Percentiles rank a stretch among this genome's conserved stretches.
phyloP scores from a whole-genome alignment of 2,888 invertebrate species.

The Leucoma salicis region DNA sequence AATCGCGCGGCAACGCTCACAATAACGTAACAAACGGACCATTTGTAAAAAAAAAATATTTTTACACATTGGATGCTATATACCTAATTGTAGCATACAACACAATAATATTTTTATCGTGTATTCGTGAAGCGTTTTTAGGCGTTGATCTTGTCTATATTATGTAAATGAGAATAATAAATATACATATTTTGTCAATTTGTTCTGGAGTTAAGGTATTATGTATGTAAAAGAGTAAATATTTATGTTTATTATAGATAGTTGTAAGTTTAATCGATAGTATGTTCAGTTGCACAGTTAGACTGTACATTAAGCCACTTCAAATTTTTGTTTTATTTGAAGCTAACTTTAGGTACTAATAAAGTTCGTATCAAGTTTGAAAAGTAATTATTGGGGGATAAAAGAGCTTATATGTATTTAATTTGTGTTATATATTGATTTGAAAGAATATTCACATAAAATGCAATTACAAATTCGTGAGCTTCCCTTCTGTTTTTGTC shows the following conservation, averaged over 20 bases:
- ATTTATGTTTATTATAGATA: slow-evolving; percentile 49
- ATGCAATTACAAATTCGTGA: slow-evolving; percentile 31
- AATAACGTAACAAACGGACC: slow-evolving; percentile 70
- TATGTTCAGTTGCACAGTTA: no score
- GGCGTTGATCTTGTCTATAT: slow-evolving; percentile 62
- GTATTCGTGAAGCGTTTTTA: slow-evolving; percentile 48
- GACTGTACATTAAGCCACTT: no score
- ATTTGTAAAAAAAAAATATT: slow-evolving; percentile 70
- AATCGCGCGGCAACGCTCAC: slow-evolving; percentile 63
- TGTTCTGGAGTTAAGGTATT: slow-evolving; percentile 60
- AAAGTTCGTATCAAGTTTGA: slow-evolving; percentile 21
- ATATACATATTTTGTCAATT: slow-evolving; percentile 75
- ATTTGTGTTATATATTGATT: slow-evolving; percentile 25
- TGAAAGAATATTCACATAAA: slow-evolving; percentile 37
- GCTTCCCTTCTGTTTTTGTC: slow-evolving; percentile 35
- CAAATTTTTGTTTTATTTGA: slow-evolving; percentile 12
- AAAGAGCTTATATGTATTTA: slow-evolving; percentile 36
- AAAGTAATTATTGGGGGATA: slow-evolving; percentile 19
- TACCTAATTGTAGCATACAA: slow-evolving; percentile 37
- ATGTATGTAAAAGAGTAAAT: slow-evolving; percentile 49
- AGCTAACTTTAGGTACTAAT: neutral
- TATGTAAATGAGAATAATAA: slow-evolving; percentile 59
- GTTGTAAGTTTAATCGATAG: slow-evolving; percentile 26
- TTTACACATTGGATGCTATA: slow-evolving; percentile 63
- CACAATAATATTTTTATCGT: slow-evolving; percentile 56